Conservation (phyloP, 1,140 invertebrate genomes). For the Camponotus floridanus region DNA sequence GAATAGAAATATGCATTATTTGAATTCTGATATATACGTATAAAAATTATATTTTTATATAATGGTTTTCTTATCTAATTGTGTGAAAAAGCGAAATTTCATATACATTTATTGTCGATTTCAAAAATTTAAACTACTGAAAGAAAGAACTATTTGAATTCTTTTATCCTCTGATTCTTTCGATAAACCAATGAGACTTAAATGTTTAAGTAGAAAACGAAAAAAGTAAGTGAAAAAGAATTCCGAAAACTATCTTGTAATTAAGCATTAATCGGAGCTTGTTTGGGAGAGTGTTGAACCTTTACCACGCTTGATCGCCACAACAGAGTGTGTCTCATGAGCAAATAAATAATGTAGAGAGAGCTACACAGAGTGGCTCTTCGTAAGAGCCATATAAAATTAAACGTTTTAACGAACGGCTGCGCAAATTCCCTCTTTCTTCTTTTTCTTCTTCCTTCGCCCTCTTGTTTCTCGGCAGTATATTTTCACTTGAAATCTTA, state of each 20-base stretch:
- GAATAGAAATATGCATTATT: not conserved
- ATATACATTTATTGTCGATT: constrained; percentile 17
- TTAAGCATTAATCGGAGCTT: constrained; percentile 50
- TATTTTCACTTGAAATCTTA: constrained; percentile 73
- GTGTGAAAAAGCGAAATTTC: not conserved
- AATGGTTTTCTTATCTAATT: not conserved
- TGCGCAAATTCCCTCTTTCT: not conserved
- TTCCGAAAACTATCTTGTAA: constrained; percentile 28
- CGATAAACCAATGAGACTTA: constrained; percentile 22
- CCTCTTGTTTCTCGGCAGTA: constrained; percentile 70
- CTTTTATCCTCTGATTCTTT: constrained; percentile 5
- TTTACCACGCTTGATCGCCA: constrained; percentile 22
- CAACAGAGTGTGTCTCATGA: constrained; percentile 23
- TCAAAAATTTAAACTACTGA: constrained; percentile 23
- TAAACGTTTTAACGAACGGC: constrained; percentile 71
- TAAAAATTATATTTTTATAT: not conserved
- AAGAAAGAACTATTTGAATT: constrained; percentile 1
- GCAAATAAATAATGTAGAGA: constrained; percentile 62
- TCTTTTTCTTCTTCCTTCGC: not conserved
- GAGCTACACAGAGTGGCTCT: not conserved
- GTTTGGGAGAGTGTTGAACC: not conserved
- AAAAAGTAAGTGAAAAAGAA: not conserved
- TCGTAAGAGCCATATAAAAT: constrained; percentile 65
- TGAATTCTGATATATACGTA: not conserved
- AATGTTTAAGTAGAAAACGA: constrained; percentile 23